Evolutionary conservation across 1,140 invertebrate genomes (phyloP).

Genomic region (Sitodiplosis mosellana): DNA sequence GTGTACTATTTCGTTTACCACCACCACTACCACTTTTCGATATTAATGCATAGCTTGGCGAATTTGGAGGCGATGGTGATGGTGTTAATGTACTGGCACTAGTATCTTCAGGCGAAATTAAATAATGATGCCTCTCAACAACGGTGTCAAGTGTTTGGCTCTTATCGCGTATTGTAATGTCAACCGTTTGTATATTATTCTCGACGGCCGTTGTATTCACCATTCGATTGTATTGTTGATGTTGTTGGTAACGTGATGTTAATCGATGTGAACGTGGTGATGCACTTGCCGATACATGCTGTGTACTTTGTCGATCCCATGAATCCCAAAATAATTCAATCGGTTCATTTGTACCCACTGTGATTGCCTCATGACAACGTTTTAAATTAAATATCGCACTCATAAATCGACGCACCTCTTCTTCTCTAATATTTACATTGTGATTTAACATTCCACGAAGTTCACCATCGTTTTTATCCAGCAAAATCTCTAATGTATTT

Average conservation of each 20-base stretch:
- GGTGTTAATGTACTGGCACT: slow-evolving; percentile 15
- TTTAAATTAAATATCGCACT: slow-evolving; percentile 70
- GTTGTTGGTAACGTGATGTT: neutral
- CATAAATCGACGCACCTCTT: slow-evolving; percentile 60
- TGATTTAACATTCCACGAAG: slow-evolving; percentile 50
- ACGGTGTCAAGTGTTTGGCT: no score
- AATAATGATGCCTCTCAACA: no score
- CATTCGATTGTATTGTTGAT: neutral
- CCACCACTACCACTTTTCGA: neutral
- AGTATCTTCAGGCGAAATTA: slow-evolving; percentile 8
- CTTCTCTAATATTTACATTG: slow-evolving; percentile 41
- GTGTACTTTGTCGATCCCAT: slow-evolving; percentile 50
- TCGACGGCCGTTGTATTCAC: neutral
- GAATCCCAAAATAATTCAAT: slow-evolving; percentile 79
- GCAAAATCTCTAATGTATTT: slow-evolving; percentile 52
- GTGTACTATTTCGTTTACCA: slow-evolving; percentile 37
- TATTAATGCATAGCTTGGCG: slow-evolving; percentile 14
- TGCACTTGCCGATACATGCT: no score
- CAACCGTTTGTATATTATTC: neutral
- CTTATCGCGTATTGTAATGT: neutral
- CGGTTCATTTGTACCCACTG: slow-evolving; percentile 19
- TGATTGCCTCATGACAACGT: slow-evolving; percentile 10
- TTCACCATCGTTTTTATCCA: slow-evolving; percentile 70
- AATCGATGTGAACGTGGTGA: slow-evolving; percentile 15
- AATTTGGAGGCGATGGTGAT: slow-evolving; percentile 23